Percentiles rank a stretch among this genome's conserved stretches.
Evolutionary conservation across 37 sponge, comb jelly and placozoan genomes (phyloP).

Genomic region (Theonella swinhoei): DNA sequence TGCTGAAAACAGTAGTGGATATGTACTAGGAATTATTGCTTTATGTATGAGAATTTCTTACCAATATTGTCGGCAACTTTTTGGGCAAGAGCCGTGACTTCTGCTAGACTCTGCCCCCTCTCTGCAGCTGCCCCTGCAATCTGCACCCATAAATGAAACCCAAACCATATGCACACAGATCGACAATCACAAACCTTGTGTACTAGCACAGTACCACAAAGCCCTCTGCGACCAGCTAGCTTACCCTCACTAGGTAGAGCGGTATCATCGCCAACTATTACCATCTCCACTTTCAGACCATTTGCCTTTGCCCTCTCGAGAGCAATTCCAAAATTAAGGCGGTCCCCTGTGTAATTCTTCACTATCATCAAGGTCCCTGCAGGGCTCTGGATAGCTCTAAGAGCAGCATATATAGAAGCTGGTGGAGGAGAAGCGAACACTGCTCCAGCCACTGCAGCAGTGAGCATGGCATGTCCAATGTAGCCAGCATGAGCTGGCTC

Average conservation of each 20-base stretch:
- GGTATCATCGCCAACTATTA: conserved; percentile 89
- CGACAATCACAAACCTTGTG: conserved; percentile 74
- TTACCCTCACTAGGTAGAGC: conserved; percentile 70
- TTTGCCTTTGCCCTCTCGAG: conserved; percentile 80
- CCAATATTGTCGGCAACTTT: conserved; percentile 68
- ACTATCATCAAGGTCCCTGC: conserved; percentile 90
- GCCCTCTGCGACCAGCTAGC: conserved; percentile 84
- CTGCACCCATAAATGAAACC: conserved; percentile 3
- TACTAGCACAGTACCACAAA: conserved; percentile 88
- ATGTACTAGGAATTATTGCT: neutral
- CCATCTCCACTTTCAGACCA: conserved; percentile 89
- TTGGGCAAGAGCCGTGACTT: conserved; percentile 62
- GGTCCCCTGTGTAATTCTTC: conserved; percentile 98
- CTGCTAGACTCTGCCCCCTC: conserved; percentile 71
- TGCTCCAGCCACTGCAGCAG: conserved; percentile 89
- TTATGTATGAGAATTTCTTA: neutral
- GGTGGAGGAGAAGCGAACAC: conserved; percentile 96
- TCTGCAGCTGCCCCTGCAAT: conserved; percentile 95
- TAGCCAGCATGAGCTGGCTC: conserved; percentile 95
- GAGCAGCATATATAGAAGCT: conserved; percentile 74
- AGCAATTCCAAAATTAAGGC: conserved; percentile 96
- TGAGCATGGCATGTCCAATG: conserved; percentile 93
- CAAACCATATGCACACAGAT: neutral
- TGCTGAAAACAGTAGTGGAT: too few species aligned
- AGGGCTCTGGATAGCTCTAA: conserved; percentile 70